These are phyloP conservation scores for Neogale vison DNA, from an alignment of 2,113 vertebrate genomes.

Conservation along the genomic window DNA sequence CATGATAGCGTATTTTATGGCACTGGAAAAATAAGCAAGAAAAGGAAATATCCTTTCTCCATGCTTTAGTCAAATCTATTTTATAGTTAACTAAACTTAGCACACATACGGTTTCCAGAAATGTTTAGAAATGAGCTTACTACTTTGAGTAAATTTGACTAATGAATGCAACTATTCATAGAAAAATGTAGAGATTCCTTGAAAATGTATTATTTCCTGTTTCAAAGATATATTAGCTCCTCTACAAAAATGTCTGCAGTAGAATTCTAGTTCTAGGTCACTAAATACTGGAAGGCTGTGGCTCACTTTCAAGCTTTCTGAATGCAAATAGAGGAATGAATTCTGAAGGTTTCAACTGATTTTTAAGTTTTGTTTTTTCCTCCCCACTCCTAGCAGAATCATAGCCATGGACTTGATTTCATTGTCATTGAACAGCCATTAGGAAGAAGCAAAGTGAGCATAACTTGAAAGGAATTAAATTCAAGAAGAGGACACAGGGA, in stretches of 20 bases:
- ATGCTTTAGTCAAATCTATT: slow-evolving; percentile 44
- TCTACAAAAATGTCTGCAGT: slow-evolving; percentile 30
- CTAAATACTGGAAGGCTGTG: neutral
- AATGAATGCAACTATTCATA: slow-evolving; percentile 48
- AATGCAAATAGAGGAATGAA: slow-evolving; percentile 22
- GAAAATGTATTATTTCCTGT: slow-evolving; percentile 54
- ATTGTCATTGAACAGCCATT: neutral
- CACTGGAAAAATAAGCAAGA: slow-evolving; percentile 58
- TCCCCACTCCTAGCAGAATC: neutral
- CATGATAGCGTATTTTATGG: slow-evolving; percentile 33
- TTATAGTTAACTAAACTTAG: slow-evolving; percentile 60
- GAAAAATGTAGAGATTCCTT: slow-evolving; percentile 8
- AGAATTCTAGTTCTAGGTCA: slow-evolving; percentile 30
- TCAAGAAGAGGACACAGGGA: neutral
- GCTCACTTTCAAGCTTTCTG: neutral
- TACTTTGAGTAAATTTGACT: slow-evolving; percentile 44
- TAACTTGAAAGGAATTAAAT: slow-evolving; percentile 22
- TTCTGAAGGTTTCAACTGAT: slow-evolving; percentile 36
- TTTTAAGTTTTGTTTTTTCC: neutral
- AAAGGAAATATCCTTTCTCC: slow-evolving; percentile 40
- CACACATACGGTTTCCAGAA: slow-evolving; percentile 25
- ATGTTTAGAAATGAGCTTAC: slow-evolving; percentile 41
- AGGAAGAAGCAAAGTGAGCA: slow-evolving; percentile 41
- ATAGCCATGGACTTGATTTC: neutral
- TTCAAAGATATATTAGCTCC: slow-evolving; percentile 22